A percentile compares a stretch with the other conserved stretches of the same genome.
phyloP scores from a whole-genome alignment of 1,140 invertebrate genomes.

The Metaphire vulgaris region DNA sequence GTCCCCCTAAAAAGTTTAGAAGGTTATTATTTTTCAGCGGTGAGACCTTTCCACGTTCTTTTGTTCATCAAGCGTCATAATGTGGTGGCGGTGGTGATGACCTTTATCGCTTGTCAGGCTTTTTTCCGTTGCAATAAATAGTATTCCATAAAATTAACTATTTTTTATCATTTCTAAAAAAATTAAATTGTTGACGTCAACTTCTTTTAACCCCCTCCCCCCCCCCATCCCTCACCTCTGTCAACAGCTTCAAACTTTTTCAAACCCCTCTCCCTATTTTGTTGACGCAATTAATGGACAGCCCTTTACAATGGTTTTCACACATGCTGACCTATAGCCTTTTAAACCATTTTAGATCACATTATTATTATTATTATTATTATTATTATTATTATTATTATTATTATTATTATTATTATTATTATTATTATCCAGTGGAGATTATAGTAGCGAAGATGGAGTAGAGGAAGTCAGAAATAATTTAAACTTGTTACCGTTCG shows the following conservation, averaged over 20 bases:
- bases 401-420: neutral
- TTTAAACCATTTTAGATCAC: neutral
- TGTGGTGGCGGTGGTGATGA: no score
- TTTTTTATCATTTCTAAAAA: no score
- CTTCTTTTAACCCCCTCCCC: no score
- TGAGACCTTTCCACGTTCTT: no score
- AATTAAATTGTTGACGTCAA: no score
- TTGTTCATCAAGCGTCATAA: no score
- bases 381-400: constrained; percentile 4
- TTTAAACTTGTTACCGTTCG: neutral
- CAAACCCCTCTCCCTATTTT: neutral
- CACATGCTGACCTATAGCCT: neutral
- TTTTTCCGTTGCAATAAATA: no score
- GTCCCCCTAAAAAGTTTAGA: no score
- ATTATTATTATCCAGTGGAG: neutral
- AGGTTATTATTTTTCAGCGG: no score
- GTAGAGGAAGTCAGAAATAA: neutral
- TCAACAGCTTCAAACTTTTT: neutral
- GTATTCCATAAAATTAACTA: no score
- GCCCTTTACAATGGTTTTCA: neutral
- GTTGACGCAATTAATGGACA: neutral
- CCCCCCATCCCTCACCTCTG: neutral
- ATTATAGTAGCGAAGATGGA: neutral
- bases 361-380: constrained; percentile 1
- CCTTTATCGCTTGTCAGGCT: no score